These are phyloP conservation scores for Paramuricea clavata DNA, from an alignment of 92 coral and sea anemone genomes.

Conservation along the genomic window DNA sequence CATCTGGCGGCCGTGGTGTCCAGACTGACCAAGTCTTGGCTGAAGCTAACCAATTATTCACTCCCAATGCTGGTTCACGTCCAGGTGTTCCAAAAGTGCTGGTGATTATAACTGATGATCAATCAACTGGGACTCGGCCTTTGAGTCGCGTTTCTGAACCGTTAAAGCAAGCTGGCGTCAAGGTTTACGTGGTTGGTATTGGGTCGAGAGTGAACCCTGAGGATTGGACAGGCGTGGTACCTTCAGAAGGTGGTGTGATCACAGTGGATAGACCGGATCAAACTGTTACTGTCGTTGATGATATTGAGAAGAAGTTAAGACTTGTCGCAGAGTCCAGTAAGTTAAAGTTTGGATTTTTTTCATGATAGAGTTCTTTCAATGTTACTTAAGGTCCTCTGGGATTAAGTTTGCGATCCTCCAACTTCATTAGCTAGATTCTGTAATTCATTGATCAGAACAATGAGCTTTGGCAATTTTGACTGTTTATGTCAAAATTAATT, in stretches of 20 bases:
- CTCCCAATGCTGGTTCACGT: constrained; percentile 16
- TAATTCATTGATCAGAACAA: too few relatives aligned
- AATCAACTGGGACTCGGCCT: constrained; percentile 55
- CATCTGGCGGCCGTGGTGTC: constrained; percentile 27
- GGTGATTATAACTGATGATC: constrained; percentile 59
- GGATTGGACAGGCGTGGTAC: constrained; percentile 42
- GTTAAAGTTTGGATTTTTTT: neutral
- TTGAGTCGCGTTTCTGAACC: constrained; percentile 65
- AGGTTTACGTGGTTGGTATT: constrained; percentile 72
- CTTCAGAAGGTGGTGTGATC: neutral
- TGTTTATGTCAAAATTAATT: too few relatives aligned
- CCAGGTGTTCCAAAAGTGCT: constrained; percentile 40
- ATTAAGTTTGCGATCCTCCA: too few relatives aligned
- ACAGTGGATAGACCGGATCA: constrained; percentile 20
- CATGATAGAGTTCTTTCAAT: neutral
- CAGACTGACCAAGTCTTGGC: constrained; percentile 23
- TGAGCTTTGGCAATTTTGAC: too few relatives aligned
- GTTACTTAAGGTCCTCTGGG: neutral
- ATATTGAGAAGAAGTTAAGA: neutral
- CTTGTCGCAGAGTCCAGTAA: constrained; percentile 10
- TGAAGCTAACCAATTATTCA: constrained; percentile 27
- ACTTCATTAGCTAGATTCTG: too few relatives aligned
- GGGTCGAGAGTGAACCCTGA: constrained; percentile 54
- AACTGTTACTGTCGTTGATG: neutral
- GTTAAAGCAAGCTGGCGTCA: constrained; percentile 68